Percentiles rank a stretch among this genome's conserved stretches.
Conservation (phyloP, 2,797 vertebrate genomes). For the Siniperca scherzeri region DNA sequence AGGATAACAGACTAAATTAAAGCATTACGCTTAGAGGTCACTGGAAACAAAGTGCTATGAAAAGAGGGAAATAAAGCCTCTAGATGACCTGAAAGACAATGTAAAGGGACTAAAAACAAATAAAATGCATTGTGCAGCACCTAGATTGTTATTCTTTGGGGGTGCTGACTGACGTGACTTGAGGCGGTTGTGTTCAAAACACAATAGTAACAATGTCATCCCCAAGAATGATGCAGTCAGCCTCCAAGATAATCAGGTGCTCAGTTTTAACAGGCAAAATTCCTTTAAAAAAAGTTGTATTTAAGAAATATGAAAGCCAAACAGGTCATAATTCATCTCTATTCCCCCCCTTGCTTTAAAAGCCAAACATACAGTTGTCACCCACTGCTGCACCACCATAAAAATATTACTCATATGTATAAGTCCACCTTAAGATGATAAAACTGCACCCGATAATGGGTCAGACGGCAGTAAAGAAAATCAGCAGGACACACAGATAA, state of each 20-base stretch:
- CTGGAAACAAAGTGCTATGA: conserved; percentile 4
- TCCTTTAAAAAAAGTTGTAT: neutral
- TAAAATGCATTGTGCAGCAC: neutral
- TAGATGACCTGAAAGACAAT: conserved; percentile 1
- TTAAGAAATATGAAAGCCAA: neutral
- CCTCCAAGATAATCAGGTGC: neutral
- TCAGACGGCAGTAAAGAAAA: neutral
- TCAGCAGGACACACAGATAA: neutral
- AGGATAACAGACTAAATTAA: conserved; percentile 7
- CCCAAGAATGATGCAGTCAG: neutral
- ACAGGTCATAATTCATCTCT: neutral
- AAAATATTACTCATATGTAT: neutral
- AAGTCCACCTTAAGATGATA: neutral
- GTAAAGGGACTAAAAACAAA: neutral
- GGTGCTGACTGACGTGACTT: neutral
- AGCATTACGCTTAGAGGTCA: neutral
- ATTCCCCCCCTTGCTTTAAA: neutral
- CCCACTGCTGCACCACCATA: neutral
- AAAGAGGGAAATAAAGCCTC: neutral
- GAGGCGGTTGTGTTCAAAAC: neutral
- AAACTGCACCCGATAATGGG: neutral
- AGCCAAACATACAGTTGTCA: neutral
- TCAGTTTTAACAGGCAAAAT: neutral
- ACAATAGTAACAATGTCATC: neutral
- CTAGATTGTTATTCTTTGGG: neutral